Base-by-base conservation (phyloP, 2,888 invertebrate genomes). In the Chloromyia formosa region DNA sequence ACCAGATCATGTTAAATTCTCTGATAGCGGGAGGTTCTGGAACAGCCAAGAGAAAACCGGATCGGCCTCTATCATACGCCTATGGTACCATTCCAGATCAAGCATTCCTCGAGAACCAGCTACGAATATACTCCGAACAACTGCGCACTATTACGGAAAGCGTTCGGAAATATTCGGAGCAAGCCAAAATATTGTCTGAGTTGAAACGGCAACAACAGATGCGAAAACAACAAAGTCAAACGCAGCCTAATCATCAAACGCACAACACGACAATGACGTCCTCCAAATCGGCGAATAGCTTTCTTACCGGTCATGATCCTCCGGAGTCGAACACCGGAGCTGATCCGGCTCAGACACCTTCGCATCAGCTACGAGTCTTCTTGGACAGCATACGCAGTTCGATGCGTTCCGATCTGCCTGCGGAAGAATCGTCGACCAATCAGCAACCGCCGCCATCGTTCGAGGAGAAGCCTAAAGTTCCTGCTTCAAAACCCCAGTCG, bases 131-230 rank as follows among this genome's bases (percentile, higher is more conserved):
- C 61, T 85, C 85, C 5, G 85, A 85, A 72, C 85, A 85, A 71
- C 77, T 85, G 27, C 80, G 84, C 18, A 84, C 84, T 49, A 85
- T 85, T 16, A 85, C 85, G 0, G 85, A 85, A 75, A 85, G 85
- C 77, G 85, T 85, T 23, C 80, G 85, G 2, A 85, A 85, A 75
- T 85, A 85, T 76, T 85, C 85, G 1, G 85, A 85, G 74, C 85
- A 85, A 75, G 85, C 85, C 0, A 84, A 85, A 76, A 75, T 85
- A 3, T 77, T 85, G 1, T 85, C 85, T 0, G 85, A 85, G 77
- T 74, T 85, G 1, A 85, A 85, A 73, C 81, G 85, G 0, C 84
- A 85, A 64, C 85, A 85, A 75, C 83, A 84, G 74, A 69, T 84
- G 14, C 74, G 75, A 3, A 77, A 79, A 14, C 76, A 75, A 27